These are phyloP conservation scores for Macrosiphum euphorbiae DNA, from an alignment of 2,888 invertebrate genomes.

Conservation along the genomic window DNA sequence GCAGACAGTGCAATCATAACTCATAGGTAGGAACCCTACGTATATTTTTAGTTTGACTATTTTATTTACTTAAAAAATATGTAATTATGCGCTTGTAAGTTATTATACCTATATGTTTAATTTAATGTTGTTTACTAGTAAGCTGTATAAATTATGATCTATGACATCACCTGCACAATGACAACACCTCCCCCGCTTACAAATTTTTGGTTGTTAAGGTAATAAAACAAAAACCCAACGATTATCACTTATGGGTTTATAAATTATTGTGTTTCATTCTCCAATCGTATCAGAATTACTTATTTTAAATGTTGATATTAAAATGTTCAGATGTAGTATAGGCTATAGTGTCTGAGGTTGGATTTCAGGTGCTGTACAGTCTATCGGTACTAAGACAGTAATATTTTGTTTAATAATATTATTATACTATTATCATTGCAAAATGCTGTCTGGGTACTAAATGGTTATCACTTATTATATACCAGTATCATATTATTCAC, in stretches of 20 bases:
- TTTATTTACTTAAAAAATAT: not conserved
- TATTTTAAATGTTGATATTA: not conserved
- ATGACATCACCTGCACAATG: not conserved
- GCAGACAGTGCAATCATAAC: not conserved
- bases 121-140: not conserved
- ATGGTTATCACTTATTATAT: no score
- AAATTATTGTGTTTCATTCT: not conserved
- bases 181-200: not conserved
- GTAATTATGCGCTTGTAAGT: not conserved
- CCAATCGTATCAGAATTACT: not conserved
- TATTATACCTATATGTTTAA: not conserved
- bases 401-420: no score
- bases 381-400: not conserved
- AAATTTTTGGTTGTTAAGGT: not conserved
- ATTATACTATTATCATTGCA: no score
- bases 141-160: not conserved
- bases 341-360: not conserved
- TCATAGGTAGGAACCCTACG: not conserved
- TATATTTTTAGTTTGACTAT: not conserved
- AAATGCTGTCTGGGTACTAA: no score
- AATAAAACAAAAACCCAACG: not conserved
- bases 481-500: no score
- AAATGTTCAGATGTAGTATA: not conserved
- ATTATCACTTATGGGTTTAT: not conserved
- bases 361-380: not conserved